Evolutionary conservation across 2,113 vertebrate genomes (phyloP).

Genomic region (Elachura formosa): DNA sequence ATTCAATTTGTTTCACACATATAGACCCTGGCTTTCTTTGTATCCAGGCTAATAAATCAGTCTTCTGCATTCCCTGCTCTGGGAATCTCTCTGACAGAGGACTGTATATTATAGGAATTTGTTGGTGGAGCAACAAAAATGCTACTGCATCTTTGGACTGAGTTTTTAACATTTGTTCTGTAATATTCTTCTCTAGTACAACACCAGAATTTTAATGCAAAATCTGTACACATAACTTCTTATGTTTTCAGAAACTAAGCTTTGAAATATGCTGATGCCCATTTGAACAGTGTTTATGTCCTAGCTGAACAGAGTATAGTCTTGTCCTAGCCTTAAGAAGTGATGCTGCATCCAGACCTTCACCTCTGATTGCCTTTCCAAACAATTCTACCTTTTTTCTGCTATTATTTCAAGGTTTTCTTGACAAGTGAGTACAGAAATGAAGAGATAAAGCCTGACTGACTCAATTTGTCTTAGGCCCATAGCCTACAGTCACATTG

Average conservation of each 20-base stretch:
- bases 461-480: constrained; percentile 30
- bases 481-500: neutral
- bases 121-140: neutral
- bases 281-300: neutral
- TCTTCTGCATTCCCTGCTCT: neutral
- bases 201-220: neutral
- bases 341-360: neutral
- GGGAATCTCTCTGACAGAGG: neutral
- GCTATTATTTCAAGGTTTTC: neutral
- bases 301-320: neutral
- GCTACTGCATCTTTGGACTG: neutral
- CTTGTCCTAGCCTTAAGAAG: neutral
- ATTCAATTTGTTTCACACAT: neutral
- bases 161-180: neutral
- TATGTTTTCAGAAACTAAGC: neutral
- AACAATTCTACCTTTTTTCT: neutral
- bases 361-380: neutral
- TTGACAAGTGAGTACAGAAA: constrained; percentile 19
- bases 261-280: neutral
- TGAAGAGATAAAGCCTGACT: constrained; percentile 2
- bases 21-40: neutral
- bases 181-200: neutral
- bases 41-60: neutral
- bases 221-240: neutral
- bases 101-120: neutral